Evolutionary conservation across 2,797 vertebrate species (phyloP).

Genomic region (Arvicola amphibius): DNA sequence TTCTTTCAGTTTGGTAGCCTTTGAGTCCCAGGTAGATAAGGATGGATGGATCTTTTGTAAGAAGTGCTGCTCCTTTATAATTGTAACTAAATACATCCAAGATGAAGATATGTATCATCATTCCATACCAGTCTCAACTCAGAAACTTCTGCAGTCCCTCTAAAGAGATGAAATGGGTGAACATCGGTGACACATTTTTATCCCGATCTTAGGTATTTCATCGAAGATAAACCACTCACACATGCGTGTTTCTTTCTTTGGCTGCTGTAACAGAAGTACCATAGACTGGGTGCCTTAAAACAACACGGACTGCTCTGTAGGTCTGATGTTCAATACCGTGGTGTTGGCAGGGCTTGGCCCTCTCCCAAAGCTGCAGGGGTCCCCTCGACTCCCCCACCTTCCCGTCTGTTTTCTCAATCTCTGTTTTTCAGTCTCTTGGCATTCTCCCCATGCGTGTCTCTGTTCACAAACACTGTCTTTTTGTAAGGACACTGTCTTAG

Average conservation of each 20-base stretch:
- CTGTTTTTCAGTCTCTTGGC: background rate
- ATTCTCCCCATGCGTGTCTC: background rate
- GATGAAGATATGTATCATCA: constrained; percentile 74
- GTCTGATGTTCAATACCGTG: background rate
- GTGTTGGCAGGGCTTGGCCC: background rate
- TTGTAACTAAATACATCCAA: constrained; percentile 84
- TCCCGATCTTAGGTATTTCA: constrained; percentile 60
- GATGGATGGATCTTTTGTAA: constrained; percentile 76
- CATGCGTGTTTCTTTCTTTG: background rate
- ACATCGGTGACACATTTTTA: background rate
- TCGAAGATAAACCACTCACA: constrained; percentile 58
- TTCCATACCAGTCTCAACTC: constrained; percentile 81
- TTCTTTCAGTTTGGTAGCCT: constrained; percentile 77
- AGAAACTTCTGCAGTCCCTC: constrained; percentile 60
- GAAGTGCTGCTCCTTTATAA: constrained; percentile 82
- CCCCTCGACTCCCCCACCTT: background rate
- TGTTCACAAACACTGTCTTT: background rate
- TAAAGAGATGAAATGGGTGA: constrained; percentile 60
- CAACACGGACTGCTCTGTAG: background rate
- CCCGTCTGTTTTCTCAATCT: background rate
- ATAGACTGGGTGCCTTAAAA: background rate
- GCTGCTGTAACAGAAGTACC: background rate
- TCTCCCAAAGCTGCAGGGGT: background rate
- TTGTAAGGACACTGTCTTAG: background rate
- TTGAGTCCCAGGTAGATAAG: constrained; percentile 76